Conservation (phyloP, 2,797 vertebrate species). For the Phataginus tetradactyla region DNA sequence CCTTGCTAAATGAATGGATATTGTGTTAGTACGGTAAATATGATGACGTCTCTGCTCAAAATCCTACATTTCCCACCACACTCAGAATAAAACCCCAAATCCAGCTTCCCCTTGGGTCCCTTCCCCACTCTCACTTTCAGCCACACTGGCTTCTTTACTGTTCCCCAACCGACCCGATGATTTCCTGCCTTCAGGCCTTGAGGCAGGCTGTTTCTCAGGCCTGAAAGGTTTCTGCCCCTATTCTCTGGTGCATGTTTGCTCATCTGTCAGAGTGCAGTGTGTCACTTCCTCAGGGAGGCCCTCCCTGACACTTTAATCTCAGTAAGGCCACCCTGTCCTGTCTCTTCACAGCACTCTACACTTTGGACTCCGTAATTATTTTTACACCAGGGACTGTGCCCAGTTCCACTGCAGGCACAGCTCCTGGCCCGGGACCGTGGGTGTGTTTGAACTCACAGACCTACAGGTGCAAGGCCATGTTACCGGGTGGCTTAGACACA, state of each 20-base stretch:
- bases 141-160: neutral
- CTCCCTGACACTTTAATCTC: neutral
- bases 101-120: neutral
- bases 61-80: neutral
- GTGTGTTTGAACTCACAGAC: neutral
- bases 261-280: neutral
- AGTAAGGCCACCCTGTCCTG: neutral
- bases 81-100: neutral
- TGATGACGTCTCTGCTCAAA: neutral
- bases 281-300: neutral
- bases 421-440: neutral
- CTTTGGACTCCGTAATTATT: neutral
- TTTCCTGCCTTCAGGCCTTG: neutral
- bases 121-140: slow-evolving; percentile 42
- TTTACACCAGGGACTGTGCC: neutral
- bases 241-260: neutral
- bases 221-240: neutral
- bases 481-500: neutral
- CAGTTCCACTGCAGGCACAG: neutral
- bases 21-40: neutral
- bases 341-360: neutral
- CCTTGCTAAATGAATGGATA: neutral
- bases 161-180: neutral
- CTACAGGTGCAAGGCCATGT: neutral
- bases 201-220: neutral